These are phyloP conservation scores for Nomada lathburiana DNA, from an alignment of 2,888 invertebrate genomes.

Conservation along the genomic window DNA sequence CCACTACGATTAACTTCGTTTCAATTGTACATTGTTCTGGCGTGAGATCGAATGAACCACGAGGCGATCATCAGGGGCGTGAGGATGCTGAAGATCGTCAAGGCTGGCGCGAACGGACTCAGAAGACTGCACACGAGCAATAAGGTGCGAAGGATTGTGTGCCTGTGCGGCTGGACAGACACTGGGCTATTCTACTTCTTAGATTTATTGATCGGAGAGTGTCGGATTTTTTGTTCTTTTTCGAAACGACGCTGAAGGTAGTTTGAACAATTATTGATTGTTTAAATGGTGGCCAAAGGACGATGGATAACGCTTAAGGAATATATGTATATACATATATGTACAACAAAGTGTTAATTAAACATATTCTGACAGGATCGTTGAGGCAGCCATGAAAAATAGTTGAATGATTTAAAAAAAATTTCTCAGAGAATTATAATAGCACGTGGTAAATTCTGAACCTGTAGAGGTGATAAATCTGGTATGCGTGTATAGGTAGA, in stretches of 20 bases:
- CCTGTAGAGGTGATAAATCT: too few species aligned
- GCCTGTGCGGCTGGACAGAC: neutral
- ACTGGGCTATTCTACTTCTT: neutral
- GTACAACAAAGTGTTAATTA: too few species aligned
- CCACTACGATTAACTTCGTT: neutral
- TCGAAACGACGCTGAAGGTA: neutral
- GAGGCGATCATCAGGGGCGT: constrained; percentile 41
- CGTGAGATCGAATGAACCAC: constrained; percentile 10
- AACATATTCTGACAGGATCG: too few species aligned
- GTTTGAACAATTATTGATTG: neutral
- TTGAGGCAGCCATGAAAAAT: too few species aligned
- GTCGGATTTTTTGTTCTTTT: neutral
- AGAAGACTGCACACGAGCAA: constrained; percentile 72
- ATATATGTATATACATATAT: too few species aligned
- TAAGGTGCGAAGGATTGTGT: constrained; percentile 65
- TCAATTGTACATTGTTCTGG: neutral
- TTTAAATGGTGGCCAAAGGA: too few species aligned
- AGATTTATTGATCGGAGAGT: constrained; percentile 2
- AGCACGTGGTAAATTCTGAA: too few species aligned
- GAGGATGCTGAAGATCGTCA: constrained; percentile 72
- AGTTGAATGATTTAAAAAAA: too few species aligned
- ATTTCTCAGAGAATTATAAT: too few species aligned
- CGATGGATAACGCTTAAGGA: too few species aligned
- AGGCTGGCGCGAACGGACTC: constrained; percentile 66
- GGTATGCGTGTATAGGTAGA: neutral